Percentiles rank a stretch among this genome's conserved stretches.
Evolutionary conservation across 2,888 invertebrate species (phyloP).

Genomic region (Hypolimnas misippus): DNA sequence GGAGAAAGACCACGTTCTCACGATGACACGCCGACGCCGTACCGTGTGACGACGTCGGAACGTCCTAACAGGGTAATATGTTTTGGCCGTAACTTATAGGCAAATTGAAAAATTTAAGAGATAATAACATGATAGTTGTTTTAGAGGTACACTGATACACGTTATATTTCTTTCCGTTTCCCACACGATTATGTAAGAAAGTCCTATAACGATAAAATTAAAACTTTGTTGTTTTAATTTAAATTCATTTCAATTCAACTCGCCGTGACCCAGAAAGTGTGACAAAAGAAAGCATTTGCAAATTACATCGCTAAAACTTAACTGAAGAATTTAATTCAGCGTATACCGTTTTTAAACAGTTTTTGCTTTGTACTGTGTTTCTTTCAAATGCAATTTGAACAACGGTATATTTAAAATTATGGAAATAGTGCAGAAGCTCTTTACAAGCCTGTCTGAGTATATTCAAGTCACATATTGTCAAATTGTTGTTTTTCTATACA

Average conservation of each 20-base stretch:
- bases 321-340: slow-evolving; percentile 25
- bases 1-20: no score
- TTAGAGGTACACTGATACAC: no score
- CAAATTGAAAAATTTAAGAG: no score
- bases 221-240: slow-evolving; percentile 23
- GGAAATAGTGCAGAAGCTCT: not conserved
- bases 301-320: slow-evolving; percentile 30
- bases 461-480: not conserved
- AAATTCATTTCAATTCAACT: slow-evolving; percentile 26
- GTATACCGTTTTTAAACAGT: slow-evolving; percentile 18
- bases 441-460: not conserved
- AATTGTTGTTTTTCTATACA: no score
- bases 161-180: no score
- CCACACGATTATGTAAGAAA: not conserved
- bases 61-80: no score
- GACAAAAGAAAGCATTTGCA: slow-evolving; percentile 30
- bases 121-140: no score
- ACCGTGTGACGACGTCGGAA: no score
- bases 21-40: no score
- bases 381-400: slow-evolving; percentile 14
- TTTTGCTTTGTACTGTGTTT: slow-evolving; percentile 16
- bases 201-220: slow-evolving; percentile 2
- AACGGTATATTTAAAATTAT: slow-evolving; percentile 11
- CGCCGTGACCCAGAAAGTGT: slow-evolving; percentile 30
- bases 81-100: no score